These are phyloP conservation scores for Vicugna pacos DNA, from an alignment of 2,113 vertebrate genomes.

Conservation along the genomic window DNA sequence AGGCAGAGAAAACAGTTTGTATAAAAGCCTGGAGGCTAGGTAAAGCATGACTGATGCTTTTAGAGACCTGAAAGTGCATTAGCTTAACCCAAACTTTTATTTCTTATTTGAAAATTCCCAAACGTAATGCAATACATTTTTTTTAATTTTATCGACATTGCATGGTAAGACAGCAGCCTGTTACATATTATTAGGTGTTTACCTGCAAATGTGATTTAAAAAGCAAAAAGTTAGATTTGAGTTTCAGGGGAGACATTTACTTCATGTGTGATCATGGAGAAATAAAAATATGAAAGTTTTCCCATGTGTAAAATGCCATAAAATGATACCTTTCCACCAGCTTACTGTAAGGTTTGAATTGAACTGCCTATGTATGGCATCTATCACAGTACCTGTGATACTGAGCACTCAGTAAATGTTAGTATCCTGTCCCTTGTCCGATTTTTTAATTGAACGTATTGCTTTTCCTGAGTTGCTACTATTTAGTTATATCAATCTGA, in stretches of 20 bases:
- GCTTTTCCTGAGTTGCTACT: not conserved
- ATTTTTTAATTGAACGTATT: not conserved
- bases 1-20: not conserved
- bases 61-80: conserved; percentile 50
- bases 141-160: conserved; percentile 48
- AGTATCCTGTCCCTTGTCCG: not conserved
- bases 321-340: not conserved
- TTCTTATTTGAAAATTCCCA: conserved; percentile 61
- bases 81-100: conserved; percentile 61
- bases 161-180: not conserved
- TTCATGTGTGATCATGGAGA: conserved; percentile 40
- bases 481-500: not conserved
- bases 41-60: conserved; percentile 40
- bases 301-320: conserved; percentile 48
- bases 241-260: conserved; percentile 27
- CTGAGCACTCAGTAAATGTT: not conserved
- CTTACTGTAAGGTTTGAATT: not conserved
- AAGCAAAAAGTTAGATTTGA: conserved; percentile 55
- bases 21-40: not conserved
- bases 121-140: conserved; percentile 2
- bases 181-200: conserved; percentile 12
- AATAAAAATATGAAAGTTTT: conserved; percentile 66
- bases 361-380: not conserved
- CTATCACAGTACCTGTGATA: not conserved
- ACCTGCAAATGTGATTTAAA: conserved; percentile 10